Percentiles rank a stretch among this genome's conserved stretches.
phyloP scores from a whole-genome alignment of 2,797 vertebrate genomes.

The Caiman crocodilus region DNA sequence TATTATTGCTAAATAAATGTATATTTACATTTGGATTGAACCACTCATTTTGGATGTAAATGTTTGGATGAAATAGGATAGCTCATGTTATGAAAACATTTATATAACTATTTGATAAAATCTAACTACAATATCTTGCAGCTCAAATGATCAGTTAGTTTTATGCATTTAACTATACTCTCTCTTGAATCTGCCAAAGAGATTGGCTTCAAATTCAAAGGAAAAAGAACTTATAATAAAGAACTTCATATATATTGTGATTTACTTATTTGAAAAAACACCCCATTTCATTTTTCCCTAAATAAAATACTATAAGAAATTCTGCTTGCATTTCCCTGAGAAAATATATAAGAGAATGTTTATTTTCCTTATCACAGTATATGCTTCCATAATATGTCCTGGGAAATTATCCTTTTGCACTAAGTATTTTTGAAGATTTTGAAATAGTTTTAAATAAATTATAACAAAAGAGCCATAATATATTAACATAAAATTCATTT shows the following conservation, averaged over 20 bases:
- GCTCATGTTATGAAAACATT: constrained; percentile 11
- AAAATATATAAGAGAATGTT: constrained; percentile 56
- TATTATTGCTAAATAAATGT: constrained; percentile 30
- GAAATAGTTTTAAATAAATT: constrained; percentile 72
- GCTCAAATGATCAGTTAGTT: constrained; percentile 11
- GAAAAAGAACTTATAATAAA: constrained; percentile 35
- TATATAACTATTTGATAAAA: constrained; percentile 31
- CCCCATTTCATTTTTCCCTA: constrained; percentile 4
- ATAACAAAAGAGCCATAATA: constrained; percentile 58
- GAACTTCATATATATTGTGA: constrained; percentile 5
- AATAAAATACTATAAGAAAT: background rate
- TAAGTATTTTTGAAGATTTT: constrained; percentile 76
- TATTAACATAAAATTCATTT: constrained; percentile 22
- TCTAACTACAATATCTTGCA: background rate
- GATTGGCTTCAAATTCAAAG: constrained; percentile 26
- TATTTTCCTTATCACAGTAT: constrained; percentile 74
- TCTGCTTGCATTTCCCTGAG: constrained; percentile 44
- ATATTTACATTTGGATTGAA: background rate
- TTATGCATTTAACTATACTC: background rate
- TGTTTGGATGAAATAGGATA: background rate
- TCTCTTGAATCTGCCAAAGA: constrained; percentile 50
- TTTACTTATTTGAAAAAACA: constrained; percentile 51
- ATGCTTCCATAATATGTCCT: constrained; percentile 67
- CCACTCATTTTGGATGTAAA: constrained; percentile 27
- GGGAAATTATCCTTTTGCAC: constrained; percentile 64